A percentile compares a stretch with the other conserved stretches of the same genome.
Evolutionary conservation across 2,888 invertebrate genomes (phyloP).

Genomic region (Gerris lacustris): DNA sequence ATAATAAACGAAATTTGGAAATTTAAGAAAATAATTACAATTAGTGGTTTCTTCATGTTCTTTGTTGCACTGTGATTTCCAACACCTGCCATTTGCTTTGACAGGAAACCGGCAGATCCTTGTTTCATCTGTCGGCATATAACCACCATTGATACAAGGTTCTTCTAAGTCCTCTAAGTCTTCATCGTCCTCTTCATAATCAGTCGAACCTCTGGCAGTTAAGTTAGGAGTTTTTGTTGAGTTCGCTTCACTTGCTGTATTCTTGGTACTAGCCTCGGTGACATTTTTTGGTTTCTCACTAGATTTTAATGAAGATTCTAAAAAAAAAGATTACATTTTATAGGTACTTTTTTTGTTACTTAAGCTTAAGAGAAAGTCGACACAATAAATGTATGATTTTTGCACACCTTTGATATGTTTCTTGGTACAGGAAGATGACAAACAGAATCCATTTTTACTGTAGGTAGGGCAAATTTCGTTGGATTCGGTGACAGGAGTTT

Average conservation of each 20-base stretch:
- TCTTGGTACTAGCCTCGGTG: background rate
- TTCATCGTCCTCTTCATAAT: background rate
- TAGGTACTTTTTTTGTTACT: background rate
- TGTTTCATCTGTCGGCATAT: conserved; percentile 6
- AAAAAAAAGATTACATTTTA: background rate
- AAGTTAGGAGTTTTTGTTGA: background rate
- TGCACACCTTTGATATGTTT: too few species aligned
- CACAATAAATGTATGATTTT: too few species aligned
- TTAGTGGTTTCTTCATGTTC: background rate
- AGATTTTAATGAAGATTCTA: background rate
- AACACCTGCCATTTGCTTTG: background rate
- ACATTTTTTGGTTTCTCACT: background rate
- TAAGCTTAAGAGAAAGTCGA: too few species aligned
- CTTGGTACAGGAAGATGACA: too few species aligned
- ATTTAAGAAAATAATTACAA: too few species aligned
- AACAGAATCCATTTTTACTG: too few species aligned
- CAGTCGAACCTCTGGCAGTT: too few species aligned
- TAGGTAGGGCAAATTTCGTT: too few species aligned
- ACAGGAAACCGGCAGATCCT: background rate
- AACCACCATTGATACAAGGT: background rate
- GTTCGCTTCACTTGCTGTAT: background rate
- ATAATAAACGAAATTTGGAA: too few species aligned
- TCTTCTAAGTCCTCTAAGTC: background rate
- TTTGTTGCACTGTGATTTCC: background rate
- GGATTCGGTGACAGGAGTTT: too few species aligned